These are phyloP conservation scores for Chiridota heheva DNA, from an alignment of 35 echinoderm and acorn worm genomes.

Conservation along the genomic window DNA sequence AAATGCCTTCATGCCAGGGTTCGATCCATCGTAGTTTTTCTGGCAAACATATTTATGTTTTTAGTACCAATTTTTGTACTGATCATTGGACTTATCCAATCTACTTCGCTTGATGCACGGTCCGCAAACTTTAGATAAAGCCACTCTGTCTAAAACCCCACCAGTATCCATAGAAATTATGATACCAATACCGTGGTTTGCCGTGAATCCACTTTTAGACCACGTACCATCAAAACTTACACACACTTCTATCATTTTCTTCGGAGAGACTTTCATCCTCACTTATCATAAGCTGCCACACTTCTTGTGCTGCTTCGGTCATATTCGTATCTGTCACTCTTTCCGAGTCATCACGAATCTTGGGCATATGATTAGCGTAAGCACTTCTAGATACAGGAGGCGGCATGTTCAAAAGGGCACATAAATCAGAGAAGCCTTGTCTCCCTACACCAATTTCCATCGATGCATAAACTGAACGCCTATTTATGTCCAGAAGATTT, in stretches of 20 bases:
- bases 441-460: slow-evolving; percentile 13
- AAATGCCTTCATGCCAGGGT: neutral
- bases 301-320: neutral
- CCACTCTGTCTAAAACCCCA: slow-evolving; percentile 16
- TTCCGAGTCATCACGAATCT: neutral
- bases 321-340: neutral
- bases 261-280: neutral
- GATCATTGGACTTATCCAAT: neutral
- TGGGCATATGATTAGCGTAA: neutral
- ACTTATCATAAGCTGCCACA: neutral
- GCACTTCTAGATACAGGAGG: neutral
- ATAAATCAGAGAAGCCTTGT: neutral
- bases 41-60: neutral
- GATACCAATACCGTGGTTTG: slow-evolving; percentile 47
- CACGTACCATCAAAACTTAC: slow-evolving; percentile 55
- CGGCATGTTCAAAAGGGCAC: slow-evolving; percentile 5
- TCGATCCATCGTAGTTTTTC: slow-evolving; percentile 3
- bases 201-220: slow-evolving; percentile 39
- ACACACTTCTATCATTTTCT: slow-evolving; percentile 17
- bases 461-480: no score
- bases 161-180: slow-evolving; percentile 43
- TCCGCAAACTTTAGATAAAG: slow-evolving; percentile 36
- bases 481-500: no score
- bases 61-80: neutral
- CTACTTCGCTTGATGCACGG: no score